Evolutionary conservation across 2,797 vertebrate species (phyloP).

Genomic region (Gallinago stenura): DNA sequence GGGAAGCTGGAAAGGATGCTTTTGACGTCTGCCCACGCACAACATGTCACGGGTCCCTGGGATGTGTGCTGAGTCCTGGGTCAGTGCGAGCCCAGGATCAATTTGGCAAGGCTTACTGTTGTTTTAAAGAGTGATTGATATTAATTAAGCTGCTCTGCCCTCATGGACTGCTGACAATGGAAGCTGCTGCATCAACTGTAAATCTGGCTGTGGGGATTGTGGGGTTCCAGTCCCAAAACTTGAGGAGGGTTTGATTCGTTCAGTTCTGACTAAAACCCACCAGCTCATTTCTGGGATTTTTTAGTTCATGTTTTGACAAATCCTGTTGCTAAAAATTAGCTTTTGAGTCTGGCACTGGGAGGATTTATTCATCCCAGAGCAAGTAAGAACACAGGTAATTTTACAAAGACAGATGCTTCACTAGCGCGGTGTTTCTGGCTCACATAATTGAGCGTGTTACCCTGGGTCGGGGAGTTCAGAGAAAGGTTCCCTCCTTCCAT

Average conservation of each 20-base stretch:
- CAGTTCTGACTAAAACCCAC: background rate
- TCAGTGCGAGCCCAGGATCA: background rate
- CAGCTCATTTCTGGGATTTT: background rate
- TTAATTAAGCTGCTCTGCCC: constrained; percentile 22
- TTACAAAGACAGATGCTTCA: background rate
- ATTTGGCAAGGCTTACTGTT: background rate
- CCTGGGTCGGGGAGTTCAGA: background rate
- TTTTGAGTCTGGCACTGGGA: background rate
- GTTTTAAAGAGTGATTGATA: background rate
- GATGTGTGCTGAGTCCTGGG: background rate
- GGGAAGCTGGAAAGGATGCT: background rate
- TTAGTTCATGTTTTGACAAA: background rate
- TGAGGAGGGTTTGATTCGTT: background rate
- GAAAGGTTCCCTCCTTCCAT: background rate
- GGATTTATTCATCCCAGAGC: background rate
- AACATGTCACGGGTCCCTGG: accelerated
- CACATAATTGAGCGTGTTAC: accelerated
- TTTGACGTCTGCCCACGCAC: constrained; percentile 38
- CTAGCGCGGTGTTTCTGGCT: accelerated
- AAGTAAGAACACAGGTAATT: background rate
- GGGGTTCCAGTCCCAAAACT: background rate
- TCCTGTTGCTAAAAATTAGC: background rate
- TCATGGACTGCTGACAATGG: background rate
- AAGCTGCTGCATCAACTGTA: background rate
- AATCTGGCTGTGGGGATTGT: background rate